Percentiles rank a stretch among this genome's conserved stretches.
phyloP scores from a whole-genome alignment of 2,113 vertebrate genomes.

The Prochilodus magdalenae region DNA sequence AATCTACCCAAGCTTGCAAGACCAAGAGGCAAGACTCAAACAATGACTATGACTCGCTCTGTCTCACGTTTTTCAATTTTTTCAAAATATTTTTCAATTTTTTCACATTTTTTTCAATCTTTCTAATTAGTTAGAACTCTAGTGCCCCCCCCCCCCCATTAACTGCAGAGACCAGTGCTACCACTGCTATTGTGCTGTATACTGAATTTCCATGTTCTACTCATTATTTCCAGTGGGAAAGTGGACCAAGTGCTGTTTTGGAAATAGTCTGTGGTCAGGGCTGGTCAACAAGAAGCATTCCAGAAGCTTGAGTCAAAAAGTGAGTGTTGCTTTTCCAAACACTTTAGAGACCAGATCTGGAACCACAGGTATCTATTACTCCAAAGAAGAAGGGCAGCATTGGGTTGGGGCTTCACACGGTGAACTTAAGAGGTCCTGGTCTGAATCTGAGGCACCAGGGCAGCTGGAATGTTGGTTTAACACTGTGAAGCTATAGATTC shows the following conservation, averaged over 20 bases:
- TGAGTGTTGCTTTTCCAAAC: background rate
- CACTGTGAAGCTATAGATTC: background rate
- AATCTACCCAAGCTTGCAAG: too few species aligned
- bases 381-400: background rate
- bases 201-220: background rate
- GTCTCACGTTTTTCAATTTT: too few species aligned
- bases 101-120: background rate
- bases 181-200: background rate
- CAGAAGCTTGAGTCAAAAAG: background rate
- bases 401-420: background rate
- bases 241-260: background rate
- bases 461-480: background rate
- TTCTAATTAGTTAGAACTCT: background rate
- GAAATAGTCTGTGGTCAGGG: background rate
- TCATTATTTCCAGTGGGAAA: background rate
- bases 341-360: conserved; percentile 37
- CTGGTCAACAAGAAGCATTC: conserved; percentile 30
- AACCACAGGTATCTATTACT: background rate
- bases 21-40: too few species aligned
- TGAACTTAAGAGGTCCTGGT: background rate
- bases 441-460: background rate
- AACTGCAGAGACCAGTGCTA: background rate
- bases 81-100: too few species aligned
- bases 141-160: background rate
- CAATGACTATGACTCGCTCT: too few species aligned